Base-by-base conservation (phyloP, 1,140 invertebrate genomes). In the Vollenhovia emeryi region DNA sequence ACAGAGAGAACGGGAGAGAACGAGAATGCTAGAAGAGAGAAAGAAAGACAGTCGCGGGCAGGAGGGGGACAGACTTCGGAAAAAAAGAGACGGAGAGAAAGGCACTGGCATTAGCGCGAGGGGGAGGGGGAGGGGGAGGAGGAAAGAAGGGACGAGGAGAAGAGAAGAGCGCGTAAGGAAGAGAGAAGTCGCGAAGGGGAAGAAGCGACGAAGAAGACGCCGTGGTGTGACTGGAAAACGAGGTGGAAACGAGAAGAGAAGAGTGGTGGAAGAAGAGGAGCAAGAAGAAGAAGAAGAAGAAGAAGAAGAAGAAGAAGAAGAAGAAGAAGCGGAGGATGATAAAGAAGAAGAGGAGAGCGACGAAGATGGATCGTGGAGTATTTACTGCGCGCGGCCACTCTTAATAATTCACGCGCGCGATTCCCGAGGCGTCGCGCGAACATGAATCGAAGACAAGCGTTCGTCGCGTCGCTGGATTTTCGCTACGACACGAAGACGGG, bases 351-450 rank as follows among this genome's bases (percentile, higher is more conserved):
- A 84, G 62, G 30, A 36, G 69, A 36, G 59, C 9, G 75, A 91
- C 78, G 84, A 87, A 83, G 86, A 88, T 57, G 30, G 64, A 78
- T 84, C 64, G 80, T 85, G 82, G 48, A 84, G 87, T 89, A 91
- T 90, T 90, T 91, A 89, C 87, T 86, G 83, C 87, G 86, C 87
- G 84, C 62, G 79, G 30, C 73, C 82, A 87, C 64, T 89, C 82
- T 90, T 93, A 91, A 92, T 92, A 92, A 93, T 93, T 92, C 92
- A 92, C 89, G 84, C 86, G 87, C 85, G 87, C 87, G 86, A 91
- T 89, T 92, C 78, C 78, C 74, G 66, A 86, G 75, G 83, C 64
- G 73, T 75, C 73, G 86, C 82, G 59, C 50, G 21, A 36, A 85
- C 33, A n/a, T 27, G 45, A 55, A 52, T 36, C 50, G 66, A 82